Evolutionary conservation across 2,888 invertebrate species (phyloP).

Genomic region (Esperia sulphurella): DNA sequence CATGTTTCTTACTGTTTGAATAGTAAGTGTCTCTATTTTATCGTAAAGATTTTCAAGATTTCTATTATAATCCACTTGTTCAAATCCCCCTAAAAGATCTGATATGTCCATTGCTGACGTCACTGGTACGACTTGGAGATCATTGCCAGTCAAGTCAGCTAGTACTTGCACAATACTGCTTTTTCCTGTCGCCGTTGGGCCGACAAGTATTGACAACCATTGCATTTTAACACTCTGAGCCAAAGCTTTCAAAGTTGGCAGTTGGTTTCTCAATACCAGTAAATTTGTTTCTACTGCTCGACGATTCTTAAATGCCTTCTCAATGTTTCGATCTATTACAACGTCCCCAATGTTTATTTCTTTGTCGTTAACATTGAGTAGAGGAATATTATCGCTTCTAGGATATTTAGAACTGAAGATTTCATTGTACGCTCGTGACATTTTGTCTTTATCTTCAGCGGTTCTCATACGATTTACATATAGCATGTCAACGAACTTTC

Average conservation of each 20-base stretch:
- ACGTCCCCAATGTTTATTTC: conserved; percentile 84
- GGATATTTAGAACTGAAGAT: conserved; percentile 71
- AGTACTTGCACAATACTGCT: conserved; percentile 87
- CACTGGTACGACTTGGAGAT: conserved; percentile 87
- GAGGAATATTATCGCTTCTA: conserved; percentile 74
- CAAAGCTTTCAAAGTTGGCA: conserved; percentile 86
- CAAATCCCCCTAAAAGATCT: conserved; percentile 97
- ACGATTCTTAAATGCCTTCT: conserved; percentile 55
- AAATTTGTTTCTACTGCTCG: conserved; percentile 56
- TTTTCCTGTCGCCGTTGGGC: conserved; percentile 88
- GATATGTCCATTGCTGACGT: conserved; percentile 97
- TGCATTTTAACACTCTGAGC: conserved; percentile 93
- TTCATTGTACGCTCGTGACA: conserved; percentile 72
- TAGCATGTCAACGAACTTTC: conserved; percentile 85
- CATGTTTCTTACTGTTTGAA: conserved; percentile 66
- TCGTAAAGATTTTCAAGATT: conserved; percentile 85
- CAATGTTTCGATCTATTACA: conserved; percentile 53
- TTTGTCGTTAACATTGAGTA: conserved; percentile 79
- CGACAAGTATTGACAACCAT: conserved; percentile 95
- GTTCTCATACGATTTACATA: conserved; percentile 94
- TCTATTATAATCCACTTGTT: conserved; percentile 90
- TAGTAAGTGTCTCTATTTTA: conserved; percentile 75
- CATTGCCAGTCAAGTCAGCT: conserved; percentile 86
- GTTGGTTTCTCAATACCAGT: conserved; percentile 77
- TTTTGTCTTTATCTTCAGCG: conserved; percentile 85